Evolutionary conservation across 2,797 vertebrate genomes (phyloP).

Genomic region (Platalea minor): DNA sequence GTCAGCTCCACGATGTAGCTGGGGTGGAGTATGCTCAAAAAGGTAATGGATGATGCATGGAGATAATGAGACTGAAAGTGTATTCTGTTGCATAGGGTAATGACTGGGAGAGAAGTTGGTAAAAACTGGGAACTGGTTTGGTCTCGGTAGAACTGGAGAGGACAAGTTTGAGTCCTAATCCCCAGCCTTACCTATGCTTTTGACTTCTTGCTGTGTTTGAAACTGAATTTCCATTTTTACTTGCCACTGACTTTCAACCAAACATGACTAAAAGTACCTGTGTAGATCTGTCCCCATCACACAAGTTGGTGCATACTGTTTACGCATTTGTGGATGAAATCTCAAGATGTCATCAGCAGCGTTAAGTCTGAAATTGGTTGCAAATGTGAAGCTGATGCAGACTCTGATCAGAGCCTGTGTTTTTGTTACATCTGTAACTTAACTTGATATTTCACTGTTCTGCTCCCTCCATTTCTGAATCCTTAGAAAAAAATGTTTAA

Average conservation of each 20-base stretch:
- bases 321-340: not conserved
- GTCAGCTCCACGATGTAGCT: rapidly evolving
- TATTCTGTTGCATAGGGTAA: no score
- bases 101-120: not conserved
- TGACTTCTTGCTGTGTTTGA: not conserved
- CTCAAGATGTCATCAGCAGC: not conserved
- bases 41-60: not conserved
- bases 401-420: not conserved
- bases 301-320: not conserved
- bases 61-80: not conserved
- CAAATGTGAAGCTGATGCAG: not conserved
- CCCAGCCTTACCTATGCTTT: not conserved
- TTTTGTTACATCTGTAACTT: not conserved
- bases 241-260: not conserved
- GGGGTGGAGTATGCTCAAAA: not conserved
- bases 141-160: not conserved
- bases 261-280: not conserved
- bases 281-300: not conserved
- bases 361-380: not conserved
- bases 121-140: not conserved
- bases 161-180: not conserved
- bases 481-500: not conserved
- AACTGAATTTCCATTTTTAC: not conserved
- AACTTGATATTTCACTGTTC: not conserved
- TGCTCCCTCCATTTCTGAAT: not conserved